Conservation (phyloP, 2,113 vertebrate species). For the Spermophilus dauricus region DNA sequence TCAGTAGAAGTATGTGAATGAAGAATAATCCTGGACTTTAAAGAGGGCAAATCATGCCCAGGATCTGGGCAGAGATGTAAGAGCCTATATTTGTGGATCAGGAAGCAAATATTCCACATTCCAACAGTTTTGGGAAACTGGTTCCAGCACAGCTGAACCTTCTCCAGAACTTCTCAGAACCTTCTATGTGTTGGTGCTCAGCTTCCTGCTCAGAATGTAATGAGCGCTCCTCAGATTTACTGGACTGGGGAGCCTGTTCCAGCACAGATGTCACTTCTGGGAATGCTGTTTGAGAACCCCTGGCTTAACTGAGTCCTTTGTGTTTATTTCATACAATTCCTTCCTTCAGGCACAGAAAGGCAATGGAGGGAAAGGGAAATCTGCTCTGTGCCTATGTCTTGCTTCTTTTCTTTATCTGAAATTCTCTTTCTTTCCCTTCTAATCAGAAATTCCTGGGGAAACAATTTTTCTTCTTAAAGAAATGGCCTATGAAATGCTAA, state of each 20-base stretch:
- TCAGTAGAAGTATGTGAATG: neutral
- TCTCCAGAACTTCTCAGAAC: neutral
- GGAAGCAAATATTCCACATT: constrained; percentile 15
- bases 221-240: neutral
- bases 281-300: neutral
- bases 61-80: neutral
- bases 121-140: neutral
- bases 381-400: neutral
- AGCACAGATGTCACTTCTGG: neutral
- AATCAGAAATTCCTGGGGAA: neutral
- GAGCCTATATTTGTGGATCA: neutral
- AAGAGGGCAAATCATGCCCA: neutral
- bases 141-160: neutral
- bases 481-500: neutral
- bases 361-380: neutral
- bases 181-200: neutral
- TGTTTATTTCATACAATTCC: neutral
- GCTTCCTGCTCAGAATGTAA: neutral
- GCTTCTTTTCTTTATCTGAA: neutral
- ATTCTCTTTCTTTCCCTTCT: neutral
- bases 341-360: neutral
- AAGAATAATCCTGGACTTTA: neutral
- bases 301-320: neutral
- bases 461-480: neutral
- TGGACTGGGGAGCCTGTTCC: neutral